A percentile compares a stretch with the other conserved stretches of the same genome.
phyloP scores from a whole-genome alignment of 2,113 vertebrate species.

The Charina bottae region DNA sequence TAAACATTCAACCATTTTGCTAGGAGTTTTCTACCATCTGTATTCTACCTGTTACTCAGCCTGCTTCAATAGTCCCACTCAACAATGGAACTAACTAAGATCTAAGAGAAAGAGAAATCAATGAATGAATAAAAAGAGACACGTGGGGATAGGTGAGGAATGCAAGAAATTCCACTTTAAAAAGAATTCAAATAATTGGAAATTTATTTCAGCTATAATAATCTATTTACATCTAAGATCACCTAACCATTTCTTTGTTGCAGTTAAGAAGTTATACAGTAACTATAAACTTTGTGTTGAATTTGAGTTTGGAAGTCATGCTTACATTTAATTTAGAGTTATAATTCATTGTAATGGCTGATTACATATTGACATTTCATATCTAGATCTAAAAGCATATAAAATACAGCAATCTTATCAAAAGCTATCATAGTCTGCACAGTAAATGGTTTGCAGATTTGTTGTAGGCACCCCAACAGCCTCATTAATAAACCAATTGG shows the following conservation, averaged over 20 bases:
- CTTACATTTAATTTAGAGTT: background rate
- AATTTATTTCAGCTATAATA: background rate
- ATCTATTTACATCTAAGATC: background rate
- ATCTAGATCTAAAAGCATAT: background rate
- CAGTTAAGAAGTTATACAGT: background rate
- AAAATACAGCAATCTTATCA: background rate
- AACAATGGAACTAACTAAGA: background rate
- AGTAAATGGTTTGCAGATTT: background rate
- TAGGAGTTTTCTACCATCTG: background rate
- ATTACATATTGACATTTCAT: background rate
- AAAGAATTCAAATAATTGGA: background rate
- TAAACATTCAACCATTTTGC: background rate
- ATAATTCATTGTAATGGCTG: background rate
- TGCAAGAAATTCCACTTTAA: background rate
- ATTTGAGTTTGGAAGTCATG: background rate
- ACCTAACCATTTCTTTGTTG: background rate
- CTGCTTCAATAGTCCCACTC: background rate
- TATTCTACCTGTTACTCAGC: background rate
- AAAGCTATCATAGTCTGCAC: background rate
- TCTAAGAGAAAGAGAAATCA: background rate
- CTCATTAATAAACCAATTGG: slow-evolving; percentile 17
- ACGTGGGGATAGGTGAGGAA: no score
- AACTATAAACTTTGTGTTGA: background rate
- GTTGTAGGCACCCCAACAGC: background rate
- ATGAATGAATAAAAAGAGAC: background rate